These are phyloP conservation scores for Cataglyphis livida DNA, from an alignment of 2,888 invertebrate species.

Conservation along the genomic window DNA sequence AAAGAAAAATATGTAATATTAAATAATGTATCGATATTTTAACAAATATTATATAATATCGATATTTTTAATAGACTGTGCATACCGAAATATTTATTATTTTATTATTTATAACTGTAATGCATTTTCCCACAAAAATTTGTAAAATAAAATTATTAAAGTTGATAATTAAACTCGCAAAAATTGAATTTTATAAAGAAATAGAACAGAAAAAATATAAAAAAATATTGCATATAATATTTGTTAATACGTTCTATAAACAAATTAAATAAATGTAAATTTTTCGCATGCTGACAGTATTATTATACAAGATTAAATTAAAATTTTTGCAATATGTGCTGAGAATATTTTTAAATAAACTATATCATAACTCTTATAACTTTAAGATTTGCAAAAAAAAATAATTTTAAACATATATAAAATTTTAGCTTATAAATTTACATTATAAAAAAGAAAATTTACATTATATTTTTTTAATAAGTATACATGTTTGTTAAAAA, in stretches of 20 bases:
- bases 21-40: neutral
- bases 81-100: neutral
- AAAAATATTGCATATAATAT: constrained; percentile 10
- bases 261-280: constrained; percentile 14
- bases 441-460: constrained; percentile 8
- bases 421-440: constrained; percentile 11
- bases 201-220: neutral
- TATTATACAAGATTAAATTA: constrained; percentile 22
- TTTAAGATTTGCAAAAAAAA: neutral
- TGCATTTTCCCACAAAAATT: constrained; percentile 42
- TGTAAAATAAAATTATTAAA: neutral
- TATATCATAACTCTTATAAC: constrained; percentile 22
- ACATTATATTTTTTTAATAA: constrained; percentile 31
- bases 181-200: constrained; percentile 18
- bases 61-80: neutral
- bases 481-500: constrained; percentile 25
- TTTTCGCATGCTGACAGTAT: neutral
- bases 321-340: constrained; percentile 19
- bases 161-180: neutral
- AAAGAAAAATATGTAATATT: neutral
- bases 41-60: neutral
- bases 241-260: constrained; percentile 21
- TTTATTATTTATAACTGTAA: constrained; percentile 23
- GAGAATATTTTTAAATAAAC: constrained; percentile 30
- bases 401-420: constrained; percentile 27